Conservation (phyloP, 2,113 vertebrate species). For the Athene noctua region DNA sequence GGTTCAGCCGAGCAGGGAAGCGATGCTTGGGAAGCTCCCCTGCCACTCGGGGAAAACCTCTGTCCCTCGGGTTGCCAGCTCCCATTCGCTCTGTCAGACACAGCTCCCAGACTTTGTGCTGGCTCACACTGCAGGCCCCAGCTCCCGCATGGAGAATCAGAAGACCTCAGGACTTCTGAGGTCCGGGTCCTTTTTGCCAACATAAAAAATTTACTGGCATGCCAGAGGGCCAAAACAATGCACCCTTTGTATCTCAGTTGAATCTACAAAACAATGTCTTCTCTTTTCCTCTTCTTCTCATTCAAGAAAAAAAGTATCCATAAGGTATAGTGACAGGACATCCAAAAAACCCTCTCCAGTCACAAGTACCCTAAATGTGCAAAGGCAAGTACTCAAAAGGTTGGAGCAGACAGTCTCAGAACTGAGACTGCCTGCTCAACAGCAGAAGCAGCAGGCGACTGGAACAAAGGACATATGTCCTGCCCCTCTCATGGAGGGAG, state of each 20-base stretch:
- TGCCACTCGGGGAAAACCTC: background rate
- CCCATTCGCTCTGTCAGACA: accelerated
- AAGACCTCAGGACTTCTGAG: background rate
- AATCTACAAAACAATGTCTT: slow-evolving; percentile 4
- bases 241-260: background rate
- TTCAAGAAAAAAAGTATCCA: background rate
- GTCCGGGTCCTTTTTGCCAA: background rate
- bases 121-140: background rate
- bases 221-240: background rate
- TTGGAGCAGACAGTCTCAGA: background rate
- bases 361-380: background rate
- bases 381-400: background rate
- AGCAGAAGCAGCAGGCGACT: accelerated
- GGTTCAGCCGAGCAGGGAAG: background rate
- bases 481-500: background rate
- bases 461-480: background rate
- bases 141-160: background rate
- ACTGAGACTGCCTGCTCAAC: background rate
- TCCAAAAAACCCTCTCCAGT: background rate
- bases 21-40: background rate
- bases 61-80: accelerated
- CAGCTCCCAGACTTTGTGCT: background rate
- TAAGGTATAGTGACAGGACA: background rate
- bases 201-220: background rate
- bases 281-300: slow-evolving; percentile 4